These are phyloP conservation scores for Saxidomus purpurata DNA, from an alignment of 1,140 invertebrate genomes.

Conservation along the genomic window DNA sequence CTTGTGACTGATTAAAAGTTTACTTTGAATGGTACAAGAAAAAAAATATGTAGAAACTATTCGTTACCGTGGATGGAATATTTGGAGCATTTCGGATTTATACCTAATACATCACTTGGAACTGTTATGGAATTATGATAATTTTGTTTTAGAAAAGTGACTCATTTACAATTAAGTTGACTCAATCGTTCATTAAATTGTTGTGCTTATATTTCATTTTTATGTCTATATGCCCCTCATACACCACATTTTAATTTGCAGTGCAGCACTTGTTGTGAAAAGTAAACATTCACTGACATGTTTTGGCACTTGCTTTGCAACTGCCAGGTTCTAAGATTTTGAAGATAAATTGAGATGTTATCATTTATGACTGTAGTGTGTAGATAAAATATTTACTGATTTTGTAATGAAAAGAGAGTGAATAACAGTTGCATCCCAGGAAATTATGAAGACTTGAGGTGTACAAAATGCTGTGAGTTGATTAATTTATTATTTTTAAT, in stretches of 20 bases:
- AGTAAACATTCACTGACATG: neutral
- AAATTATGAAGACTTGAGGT: neutral
- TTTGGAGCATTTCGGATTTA: slow-evolving; percentile 15
- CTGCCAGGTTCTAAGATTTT: too few species aligned
- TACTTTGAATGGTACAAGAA: too few species aligned
- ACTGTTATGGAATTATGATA: slow-evolving; percentile 38
- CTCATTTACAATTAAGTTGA: slow-evolving; percentile 33
- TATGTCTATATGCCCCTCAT: too few species aligned
- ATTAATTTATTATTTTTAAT: too few species aligned
- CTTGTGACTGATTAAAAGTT: too few species aligned
- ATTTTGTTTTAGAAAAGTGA: slow-evolving; percentile 41
- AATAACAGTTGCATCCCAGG: neutral
- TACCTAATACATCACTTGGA: neutral
- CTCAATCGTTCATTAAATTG: neutral
- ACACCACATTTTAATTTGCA: neutral
- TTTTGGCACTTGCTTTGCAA: neutral
- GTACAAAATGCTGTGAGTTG: neutral
- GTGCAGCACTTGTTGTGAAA: too few species aligned
- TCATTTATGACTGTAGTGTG: neutral
- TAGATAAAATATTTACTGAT: neutral
- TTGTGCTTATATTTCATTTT: neutral
- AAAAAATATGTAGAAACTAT: too few species aligned
- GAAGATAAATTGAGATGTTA: slow-evolving; percentile 22
- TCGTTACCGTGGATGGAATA: neutral
- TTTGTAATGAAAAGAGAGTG: neutral